Evolutionary conservation across 2,797 vertebrate species (phyloP).

Genomic region (Silurus aristotelis): DNA sequence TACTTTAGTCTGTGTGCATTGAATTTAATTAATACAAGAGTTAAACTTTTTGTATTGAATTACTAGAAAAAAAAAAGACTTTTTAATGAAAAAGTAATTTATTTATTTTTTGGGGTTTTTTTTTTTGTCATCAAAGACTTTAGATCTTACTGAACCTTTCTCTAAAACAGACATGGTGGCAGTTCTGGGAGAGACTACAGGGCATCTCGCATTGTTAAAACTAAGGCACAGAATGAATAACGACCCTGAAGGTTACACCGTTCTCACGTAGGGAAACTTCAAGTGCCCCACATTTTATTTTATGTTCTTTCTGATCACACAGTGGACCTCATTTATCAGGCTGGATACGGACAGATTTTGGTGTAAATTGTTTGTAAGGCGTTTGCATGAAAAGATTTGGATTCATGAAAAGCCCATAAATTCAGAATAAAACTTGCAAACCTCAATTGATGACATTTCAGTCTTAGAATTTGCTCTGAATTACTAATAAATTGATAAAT

Average conservation of each 20-base stretch:
- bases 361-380: background rate
- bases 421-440: background rate
- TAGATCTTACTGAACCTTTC: background rate
- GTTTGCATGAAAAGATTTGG: background rate
- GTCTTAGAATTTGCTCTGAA: background rate
- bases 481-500: background rate
- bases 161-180: slow-evolving; percentile 90
- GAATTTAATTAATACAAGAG: too few relatives aligned
- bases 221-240: slow-evolving; percentile 86
- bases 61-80: too few relatives aligned
- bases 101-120: too few relatives aligned
- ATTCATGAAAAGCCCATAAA: background rate
- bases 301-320: background rate
- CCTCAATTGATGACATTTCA: background rate
- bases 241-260: slow-evolving; percentile 83
- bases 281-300: background rate
- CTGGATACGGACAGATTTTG: background rate
- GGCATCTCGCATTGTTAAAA: slow-evolving; percentile 75
- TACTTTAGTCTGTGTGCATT: too few relatives aligned
- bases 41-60: too few relatives aligned
- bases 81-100: too few relatives aligned
- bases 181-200: slow-evolving; percentile 93
- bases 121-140: too few relatives aligned
- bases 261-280: slow-evolving; percentile 83
- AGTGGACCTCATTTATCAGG: background rate